Evolutionary conservation across 1,140 invertebrate species (phyloP).

Genomic region (Zaprionus camerounensis): DNA sequence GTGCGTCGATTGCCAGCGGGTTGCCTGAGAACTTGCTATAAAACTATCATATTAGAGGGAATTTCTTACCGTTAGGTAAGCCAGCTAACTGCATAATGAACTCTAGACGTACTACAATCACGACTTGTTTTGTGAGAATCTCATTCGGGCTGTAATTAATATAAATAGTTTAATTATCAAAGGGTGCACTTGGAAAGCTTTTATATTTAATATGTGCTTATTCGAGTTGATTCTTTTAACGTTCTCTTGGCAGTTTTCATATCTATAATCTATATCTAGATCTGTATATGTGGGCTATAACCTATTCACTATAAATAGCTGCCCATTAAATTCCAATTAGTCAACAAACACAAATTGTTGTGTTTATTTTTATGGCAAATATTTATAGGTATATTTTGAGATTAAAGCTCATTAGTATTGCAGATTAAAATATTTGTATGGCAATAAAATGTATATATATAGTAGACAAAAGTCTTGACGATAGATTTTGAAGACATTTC

Average conservation of each 20-base stretch:
- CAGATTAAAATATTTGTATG: not conserved
- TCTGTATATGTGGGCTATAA: no score
- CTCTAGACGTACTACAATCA: not conserved
- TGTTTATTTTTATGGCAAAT: not conserved
- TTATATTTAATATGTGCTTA: no score
- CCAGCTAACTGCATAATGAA: slow-evolving; percentile 14
- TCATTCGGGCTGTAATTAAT: not conserved
- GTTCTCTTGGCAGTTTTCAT: not conserved
- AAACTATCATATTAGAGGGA: slow-evolving; percentile 5
- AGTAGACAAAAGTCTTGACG: no score
- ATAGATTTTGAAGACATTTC: not conserved
- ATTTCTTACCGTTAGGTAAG: not conserved
- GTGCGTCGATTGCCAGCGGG: slow-evolving; percentile 42
- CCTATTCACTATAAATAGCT: not conserved
- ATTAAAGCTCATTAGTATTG: not conserved
- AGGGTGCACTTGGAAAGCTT: not conserved
- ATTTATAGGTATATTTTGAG: not conserved
- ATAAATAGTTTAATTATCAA: not conserved
- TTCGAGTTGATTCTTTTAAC: not conserved
- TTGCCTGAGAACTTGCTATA: slow-evolving; percentile 61
- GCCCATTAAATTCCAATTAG: not conserved
- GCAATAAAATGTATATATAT: not conserved
- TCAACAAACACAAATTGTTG: not conserved
- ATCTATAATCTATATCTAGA: not conserved
- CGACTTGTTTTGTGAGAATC: not conserved